Evolutionary conservation across 2,888 invertebrate species (phyloP), one percentile per base, ranked within the genome.

Genomic region (Glaucopsyche alexis): DNA sequence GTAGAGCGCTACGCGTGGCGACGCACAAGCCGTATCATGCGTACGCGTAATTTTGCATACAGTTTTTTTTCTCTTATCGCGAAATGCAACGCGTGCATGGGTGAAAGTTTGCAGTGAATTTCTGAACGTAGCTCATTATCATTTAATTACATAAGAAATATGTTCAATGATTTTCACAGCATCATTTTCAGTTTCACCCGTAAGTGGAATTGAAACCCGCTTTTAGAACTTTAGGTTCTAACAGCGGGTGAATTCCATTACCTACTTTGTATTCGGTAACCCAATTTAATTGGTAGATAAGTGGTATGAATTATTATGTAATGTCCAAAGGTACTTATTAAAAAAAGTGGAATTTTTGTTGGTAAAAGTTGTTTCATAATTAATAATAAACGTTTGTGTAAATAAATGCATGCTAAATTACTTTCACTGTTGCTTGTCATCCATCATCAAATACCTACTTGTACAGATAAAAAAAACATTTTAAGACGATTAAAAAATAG

Each of bases 61-160:
- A 49, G 45, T 29, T 11, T 64, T 67, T 67, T 67, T 69, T 69
- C 47, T 45, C 13, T 69, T 69, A 69, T 69, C 69, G 69, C 69
- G 19, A 19, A 67, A 42, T 47, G 67, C 49, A 29, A 16, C 29
- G 69, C 69, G 69, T 69, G 69, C 19, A 69, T 19, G 19, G 69
- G 47, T 29, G 47, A 45, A 47, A 69, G 45, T 69, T 69, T 13
- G n/a, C 49, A 69, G 29, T 42, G 42, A 13, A 66, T 42, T 42
- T 49, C 45, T 67, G 19, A 47, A 13, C 1, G 49, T 19, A 67
- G 9, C 16, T 47, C 29, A 69, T 49, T 69, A 69, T 69, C 69
- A 69, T 69, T 7, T 45, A 47, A 69, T 29, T 47, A 45, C 47
- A 29, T 69, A 69, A 65, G 29, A 65, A 38, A 29, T 7, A 13